Conservation (phyloP, 2,888 invertebrate species). For the Leucozona laternaria region DNA sequence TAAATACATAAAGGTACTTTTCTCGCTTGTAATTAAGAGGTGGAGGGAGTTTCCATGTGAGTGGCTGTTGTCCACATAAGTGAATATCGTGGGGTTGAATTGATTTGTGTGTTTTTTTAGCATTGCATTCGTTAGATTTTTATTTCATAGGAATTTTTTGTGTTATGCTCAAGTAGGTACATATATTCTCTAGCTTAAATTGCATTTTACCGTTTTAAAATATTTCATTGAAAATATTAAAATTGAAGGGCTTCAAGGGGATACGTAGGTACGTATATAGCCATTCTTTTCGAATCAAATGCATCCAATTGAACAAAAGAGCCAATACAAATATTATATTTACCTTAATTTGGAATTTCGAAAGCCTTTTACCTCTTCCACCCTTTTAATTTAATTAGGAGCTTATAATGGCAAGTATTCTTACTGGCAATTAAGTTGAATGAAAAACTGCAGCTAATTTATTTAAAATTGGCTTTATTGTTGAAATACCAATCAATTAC, state of each 20-base stretch:
- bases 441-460: background rate
- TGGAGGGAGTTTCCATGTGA: conserved; percentile 29
- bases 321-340: conserved; percentile 24
- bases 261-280: background rate
- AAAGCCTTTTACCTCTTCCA: background rate
- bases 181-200: conserved; percentile 7
- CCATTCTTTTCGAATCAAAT: conserved; percentile 24
- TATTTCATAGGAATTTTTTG: background rate
- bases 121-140: conserved; percentile 12
- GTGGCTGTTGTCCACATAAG: conserved; percentile 52
- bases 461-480: background rate
- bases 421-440: background rate
- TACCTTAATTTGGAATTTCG: background rate
- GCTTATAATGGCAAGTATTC: background rate
- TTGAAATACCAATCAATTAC: background rate
- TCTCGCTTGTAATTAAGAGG: conserved; percentile 60
- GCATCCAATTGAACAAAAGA: conserved; percentile 34
- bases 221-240: conserved; percentile 2
- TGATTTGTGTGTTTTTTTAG: background rate
- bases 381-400: conserved; percentile 7
- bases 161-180: background rate
- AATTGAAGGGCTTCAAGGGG: background rate
- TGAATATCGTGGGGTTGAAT: conserved; percentile 34
- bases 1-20: conserved; percentile 52
- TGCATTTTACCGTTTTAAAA: background rate